Conservation (phyloP, 2,113 vertebrate genomes). For the Pelvicachromis taeniatus region DNA sequence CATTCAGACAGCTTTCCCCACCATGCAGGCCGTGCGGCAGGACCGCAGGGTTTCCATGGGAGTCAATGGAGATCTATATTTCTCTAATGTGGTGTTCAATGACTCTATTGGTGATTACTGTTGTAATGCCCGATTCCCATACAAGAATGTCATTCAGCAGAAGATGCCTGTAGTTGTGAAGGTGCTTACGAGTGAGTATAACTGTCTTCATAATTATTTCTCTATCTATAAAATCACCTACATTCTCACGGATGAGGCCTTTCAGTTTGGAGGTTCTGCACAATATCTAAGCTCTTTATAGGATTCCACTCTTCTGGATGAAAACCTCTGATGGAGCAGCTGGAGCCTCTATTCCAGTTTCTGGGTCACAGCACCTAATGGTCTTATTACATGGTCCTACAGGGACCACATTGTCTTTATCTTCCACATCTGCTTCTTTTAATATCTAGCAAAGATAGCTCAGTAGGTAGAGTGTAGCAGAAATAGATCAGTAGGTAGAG, state of each 20-base stretch:
- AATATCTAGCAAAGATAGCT: background rate
- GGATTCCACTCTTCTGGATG: background rate
- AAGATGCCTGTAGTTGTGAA: slow-evolving; percentile 94
- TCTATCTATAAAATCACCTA: background rate
- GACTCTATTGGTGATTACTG: slow-evolving; percentile 89
- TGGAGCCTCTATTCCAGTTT: background rate
- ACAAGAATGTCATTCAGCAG: slow-evolving; percentile 96
- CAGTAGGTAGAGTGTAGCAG: no score
- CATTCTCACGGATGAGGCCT: background rate
- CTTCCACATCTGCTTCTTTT: background rate
- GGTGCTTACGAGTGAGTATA: slow-evolving; percentile 91
- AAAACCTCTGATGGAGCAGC: no score
- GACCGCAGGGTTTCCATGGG: slow-evolving; percentile 93
- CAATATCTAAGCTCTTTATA: background rate
- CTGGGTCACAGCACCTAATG: background rate
- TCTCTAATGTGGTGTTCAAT: slow-evolving; percentile 86
- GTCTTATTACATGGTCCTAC: background rate
- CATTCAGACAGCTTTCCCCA: slow-evolving; percentile 66
- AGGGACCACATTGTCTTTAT: background rate
- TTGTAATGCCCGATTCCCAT: slow-evolving; percentile 92
- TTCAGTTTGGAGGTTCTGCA: background rate
- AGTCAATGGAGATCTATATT: slow-evolving; percentile 90
- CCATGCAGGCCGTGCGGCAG: slow-evolving; percentile 88
- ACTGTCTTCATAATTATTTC: background rate
- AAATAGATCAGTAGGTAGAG: no score